Evolutionary conservation across 2,888 invertebrate genomes (phyloP).

Genomic region (Volucella inanis): DNA sequence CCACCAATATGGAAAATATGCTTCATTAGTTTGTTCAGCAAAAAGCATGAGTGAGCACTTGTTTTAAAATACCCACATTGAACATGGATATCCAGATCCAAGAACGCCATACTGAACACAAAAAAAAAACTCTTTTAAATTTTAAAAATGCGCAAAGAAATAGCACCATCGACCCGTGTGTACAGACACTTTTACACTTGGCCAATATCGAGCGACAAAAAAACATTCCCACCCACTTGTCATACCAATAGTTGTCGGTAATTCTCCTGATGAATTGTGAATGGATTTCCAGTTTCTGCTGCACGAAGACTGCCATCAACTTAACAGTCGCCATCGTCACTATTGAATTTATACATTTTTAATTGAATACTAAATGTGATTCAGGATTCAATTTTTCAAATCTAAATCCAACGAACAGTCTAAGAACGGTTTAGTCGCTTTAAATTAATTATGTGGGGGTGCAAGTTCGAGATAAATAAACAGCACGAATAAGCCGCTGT

Average conservation of each 20-base stretch:
- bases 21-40: not conserved
- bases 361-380: slow-evolving; percentile 52
- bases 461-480: not conserved
- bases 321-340: not conserved
- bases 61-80: slow-evolving; percentile 23
- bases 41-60: not conserved
- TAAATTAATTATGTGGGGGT: slow-evolving; percentile 32
- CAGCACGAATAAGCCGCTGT: not conserved
- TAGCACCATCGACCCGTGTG: slow-evolving; percentile 23
- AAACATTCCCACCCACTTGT: slow-evolving; percentile 32
- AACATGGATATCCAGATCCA: slow-evolving; percentile 25
- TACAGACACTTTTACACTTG: slow-evolving; percentile 16
- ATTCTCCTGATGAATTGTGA: slow-evolving; percentile 43
- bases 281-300: slow-evolving; percentile 25
- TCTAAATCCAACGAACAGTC: not conserved
- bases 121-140: not conserved
- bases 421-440: not conserved
- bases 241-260: not conserved
- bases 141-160: too few relatives aligned
- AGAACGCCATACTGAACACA: slow-evolving; percentile 26
- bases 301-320: not conserved
- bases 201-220: slow-evolving; percentile 13
- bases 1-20: not conserved
- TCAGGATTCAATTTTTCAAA: slow-evolving; percentile 20
- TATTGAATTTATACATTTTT: slow-evolving; percentile 50